Evolutionary conservation across 2,888 invertebrate species (phyloP).

Genomic region (Encarsia formosa): DNA sequence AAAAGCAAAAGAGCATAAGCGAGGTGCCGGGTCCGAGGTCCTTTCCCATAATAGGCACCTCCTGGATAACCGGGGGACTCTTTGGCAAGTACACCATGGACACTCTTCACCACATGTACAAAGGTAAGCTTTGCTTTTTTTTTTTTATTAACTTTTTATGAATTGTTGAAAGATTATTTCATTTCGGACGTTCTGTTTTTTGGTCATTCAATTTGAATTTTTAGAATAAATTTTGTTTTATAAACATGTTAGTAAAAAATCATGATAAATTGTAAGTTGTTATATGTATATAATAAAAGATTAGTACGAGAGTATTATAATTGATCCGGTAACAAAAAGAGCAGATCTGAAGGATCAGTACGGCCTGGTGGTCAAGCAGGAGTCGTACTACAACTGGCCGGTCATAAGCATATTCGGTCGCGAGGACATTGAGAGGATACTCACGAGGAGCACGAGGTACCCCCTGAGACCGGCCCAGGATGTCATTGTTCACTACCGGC

Average conservation of each 20-base stretch:
- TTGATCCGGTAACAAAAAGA: no score
- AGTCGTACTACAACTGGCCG: constrained; percentile 67
- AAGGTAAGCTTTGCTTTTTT: constrained; percentile 63
- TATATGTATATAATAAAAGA: no score
- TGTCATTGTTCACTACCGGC: constrained; percentile 72
- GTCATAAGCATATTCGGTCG: constrained; percentile 71
- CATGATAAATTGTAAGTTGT: no score
- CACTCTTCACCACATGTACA: constrained; percentile 74
- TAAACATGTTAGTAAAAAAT: no score
- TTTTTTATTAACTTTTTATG: no score
- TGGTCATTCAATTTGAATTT: no score
- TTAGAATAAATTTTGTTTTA: no score
- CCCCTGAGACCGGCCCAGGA: constrained; percentile 81
- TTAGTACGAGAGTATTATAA: no score
- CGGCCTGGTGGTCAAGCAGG: constrained; percentile 75
- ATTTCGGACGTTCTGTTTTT: no score
- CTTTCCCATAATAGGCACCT: constrained; percentile 72
- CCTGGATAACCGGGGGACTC: constrained; percentile 77
- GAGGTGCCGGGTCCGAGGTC: constrained; percentile 71
- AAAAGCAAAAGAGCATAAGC: constrained; percentile 31
- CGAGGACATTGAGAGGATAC: constrained; percentile 69
- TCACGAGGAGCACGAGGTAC: constrained; percentile 68
- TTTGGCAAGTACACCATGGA: constrained; percentile 65
- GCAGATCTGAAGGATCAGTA: constrained; percentile 54
- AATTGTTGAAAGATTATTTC: no score